Evolutionary conservation across 2,113 vertebrate species (phyloP).

Genomic region (Indicator maculatus): DNA sequence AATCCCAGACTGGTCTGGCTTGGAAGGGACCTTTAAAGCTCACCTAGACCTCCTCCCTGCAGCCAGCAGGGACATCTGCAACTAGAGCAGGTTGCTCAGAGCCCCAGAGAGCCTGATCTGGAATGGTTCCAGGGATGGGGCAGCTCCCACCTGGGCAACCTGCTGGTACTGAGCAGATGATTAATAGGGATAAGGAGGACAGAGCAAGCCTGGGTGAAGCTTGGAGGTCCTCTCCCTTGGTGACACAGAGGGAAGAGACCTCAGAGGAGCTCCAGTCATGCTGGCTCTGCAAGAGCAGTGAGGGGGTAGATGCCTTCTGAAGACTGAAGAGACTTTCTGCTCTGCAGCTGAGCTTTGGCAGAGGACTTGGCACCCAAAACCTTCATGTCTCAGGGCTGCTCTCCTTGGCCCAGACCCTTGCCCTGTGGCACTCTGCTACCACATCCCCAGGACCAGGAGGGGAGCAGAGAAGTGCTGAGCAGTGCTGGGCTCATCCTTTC

Average conservation of each 20-base stretch:
- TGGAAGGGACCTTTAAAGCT: too few species aligned
- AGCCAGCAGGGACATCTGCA: too few species aligned
- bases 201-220: background rate
- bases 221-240: background rate
- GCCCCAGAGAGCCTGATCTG: too few species aligned
- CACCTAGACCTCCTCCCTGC: too few species aligned
- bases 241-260: too few species aligned
- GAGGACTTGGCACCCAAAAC: background rate
- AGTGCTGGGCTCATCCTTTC: background rate
- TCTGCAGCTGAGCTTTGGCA: background rate
- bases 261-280: background rate
- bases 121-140: too few species aligned
- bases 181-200: background rate
- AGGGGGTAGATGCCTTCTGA: background rate
- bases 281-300: background rate
- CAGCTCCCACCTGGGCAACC: too few species aligned
- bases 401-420: fast-evolving
- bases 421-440: background rate
- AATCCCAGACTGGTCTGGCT: too few species aligned
- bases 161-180: background rate
- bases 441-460: background rate
- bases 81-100: too few species aligned
- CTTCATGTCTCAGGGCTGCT: fast-evolving
- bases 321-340: background rate
- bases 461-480: background rate